phyloP scores from a whole-genome alignment of 2,113 vertebrate genomes.

The Herpetotheres cachinnans region DNA sequence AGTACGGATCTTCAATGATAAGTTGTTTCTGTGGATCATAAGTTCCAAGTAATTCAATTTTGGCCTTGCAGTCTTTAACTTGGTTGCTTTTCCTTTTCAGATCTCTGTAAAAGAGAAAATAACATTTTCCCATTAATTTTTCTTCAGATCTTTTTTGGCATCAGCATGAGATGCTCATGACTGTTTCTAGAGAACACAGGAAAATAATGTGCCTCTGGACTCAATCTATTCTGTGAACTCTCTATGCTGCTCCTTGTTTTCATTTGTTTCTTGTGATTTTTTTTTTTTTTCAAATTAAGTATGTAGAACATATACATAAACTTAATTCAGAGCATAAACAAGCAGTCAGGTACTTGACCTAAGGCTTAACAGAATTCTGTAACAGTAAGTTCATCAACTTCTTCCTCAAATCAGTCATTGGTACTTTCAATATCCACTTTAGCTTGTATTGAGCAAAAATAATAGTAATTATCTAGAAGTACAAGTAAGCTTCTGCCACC shows the following conservation, averaged over 20 bases:
- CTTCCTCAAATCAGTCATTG: neutral
- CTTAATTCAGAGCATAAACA: neutral
- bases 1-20: slow-evolving; percentile 89
- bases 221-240: neutral
- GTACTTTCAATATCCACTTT: neutral
- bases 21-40: slow-evolving; percentile 87
- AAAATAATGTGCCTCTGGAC: neutral
- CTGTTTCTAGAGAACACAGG: neutral
- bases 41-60: slow-evolving; percentile 85
- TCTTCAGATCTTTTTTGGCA: neutral
- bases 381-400: neutral
- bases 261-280: neutral
- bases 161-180: neutral
- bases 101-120: slow-evolving; percentile 79
- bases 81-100: slow-evolving; percentile 83
- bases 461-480: neutral
- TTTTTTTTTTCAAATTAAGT: neutral
- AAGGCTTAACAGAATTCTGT: neutral
- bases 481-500: neutral
- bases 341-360: neutral
- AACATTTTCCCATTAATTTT: neutral
- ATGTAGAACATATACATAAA: neutral
- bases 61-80: slow-evolving; percentile 80
- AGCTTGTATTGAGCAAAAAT: neutral
- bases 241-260: neutral